Evolutionary conservation across 2,888 invertebrate species (phyloP), one percentile per base, ranked within the genome.

Genomic region (Villa cingulata): DNA sequence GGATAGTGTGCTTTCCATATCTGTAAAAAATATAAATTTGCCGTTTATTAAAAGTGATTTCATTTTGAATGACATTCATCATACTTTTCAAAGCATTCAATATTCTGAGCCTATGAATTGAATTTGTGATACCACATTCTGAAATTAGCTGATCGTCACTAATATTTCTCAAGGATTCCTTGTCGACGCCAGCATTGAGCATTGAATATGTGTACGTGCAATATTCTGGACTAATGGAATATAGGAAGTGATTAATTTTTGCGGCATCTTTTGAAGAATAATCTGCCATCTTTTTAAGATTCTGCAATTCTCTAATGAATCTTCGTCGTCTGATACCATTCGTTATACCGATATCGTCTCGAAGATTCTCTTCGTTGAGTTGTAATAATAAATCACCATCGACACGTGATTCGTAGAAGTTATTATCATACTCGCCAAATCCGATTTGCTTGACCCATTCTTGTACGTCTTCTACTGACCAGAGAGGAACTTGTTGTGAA

Each of bases 371-470:
- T 68, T 95, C 96, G 12, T 84, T 86, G 54, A 98, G 73, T 66
- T 91, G 89, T 48, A 98, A 72, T 53, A 98, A 72, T 45, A 98
- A 74, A 73, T 98, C 98, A 9, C 97, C 97, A 66, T 98, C 98
- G 29, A 98, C 96, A 66, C 89, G 78, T 61, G 94, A 91, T 47
- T 87, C 86, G 40, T 81, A 79, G 65, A 98, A 97, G 64, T 84
- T 84, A 3, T 72, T 74, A 3, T 86, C 81, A 58, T 84, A 91
- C 61, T 86, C 83, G 16, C 79, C 77, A 66, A 96, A 97, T 0
- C 95, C 95, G 59, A 95, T 94, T 75, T 97, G 96, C 64, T 90
- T 91, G 1, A 98, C 91, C 97, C 97, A 98, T 70, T 96, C 94
- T 57, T 86, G 77, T 0, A 98, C 97, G 66, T 98, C 97, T 66